Evolutionary conservation across 2,113 vertebrate species (phyloP).

Genomic region (Nothoprocta perdicaria): DNA sequence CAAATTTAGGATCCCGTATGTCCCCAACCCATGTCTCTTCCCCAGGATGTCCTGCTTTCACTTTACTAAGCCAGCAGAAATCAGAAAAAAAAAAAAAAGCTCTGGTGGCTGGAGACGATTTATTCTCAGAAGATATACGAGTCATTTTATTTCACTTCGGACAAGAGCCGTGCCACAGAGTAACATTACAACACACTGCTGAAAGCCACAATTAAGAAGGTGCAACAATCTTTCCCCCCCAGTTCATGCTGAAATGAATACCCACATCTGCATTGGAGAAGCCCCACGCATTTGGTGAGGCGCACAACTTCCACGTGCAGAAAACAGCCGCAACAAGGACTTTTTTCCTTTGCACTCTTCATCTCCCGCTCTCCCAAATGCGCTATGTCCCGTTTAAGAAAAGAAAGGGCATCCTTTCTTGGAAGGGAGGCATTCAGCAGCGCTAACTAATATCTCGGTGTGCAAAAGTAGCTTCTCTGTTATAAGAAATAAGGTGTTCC

Average conservation of each 20-base stretch:
- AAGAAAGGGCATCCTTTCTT: not conserved
- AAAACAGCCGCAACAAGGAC: not conserved
- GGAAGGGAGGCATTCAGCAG: not conserved
- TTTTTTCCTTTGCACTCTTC: not conserved
- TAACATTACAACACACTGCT: not conserved
- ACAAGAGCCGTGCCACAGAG: not conserved
- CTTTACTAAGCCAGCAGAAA: not conserved
- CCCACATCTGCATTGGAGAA: not conserved
- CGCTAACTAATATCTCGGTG: not conserved
- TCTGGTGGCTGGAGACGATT: not conserved
- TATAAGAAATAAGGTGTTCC: not conserved
- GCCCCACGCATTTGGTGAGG: not conserved
- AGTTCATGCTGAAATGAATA: not conserved
- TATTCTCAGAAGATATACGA: not conserved
- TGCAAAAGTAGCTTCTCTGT: not conserved
- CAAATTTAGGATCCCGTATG: slow-evolving; percentile 15
- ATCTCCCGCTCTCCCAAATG: not conserved
- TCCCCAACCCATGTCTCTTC: not conserved
- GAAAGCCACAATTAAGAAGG: not conserved
- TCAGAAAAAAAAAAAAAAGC: not conserved
- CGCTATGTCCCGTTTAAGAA: not conserved
- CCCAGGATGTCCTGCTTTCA: slow-evolving; percentile 10
- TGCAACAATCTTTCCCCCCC: not conserved
- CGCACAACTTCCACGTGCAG: not conserved
- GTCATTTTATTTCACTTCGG: not conserved